Conservation (phyloP, 2,888 invertebrate genomes). For the Emmelina monodactyla region DNA sequence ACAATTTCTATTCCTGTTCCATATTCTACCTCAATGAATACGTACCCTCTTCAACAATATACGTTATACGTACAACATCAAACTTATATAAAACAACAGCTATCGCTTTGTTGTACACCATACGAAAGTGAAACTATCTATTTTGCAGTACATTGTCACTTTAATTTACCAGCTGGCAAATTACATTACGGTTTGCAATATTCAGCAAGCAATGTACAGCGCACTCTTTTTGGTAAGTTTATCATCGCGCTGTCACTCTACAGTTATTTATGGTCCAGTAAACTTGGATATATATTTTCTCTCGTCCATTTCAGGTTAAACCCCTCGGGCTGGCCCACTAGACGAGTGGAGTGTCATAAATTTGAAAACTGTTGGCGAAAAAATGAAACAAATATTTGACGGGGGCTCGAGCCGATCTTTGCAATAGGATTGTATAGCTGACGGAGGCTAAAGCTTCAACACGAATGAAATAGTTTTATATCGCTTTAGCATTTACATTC, state of each 20-base stretch:
- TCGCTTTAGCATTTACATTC: neutral
- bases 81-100: too few species aligned
- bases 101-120: too few species aligned
- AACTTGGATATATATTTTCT: constrained; percentile 65
- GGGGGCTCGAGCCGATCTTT: constrained; percentile 33
- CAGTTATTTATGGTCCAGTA: constrained; percentile 64
- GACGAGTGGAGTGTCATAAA: constrained; percentile 63
- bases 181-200: constrained; percentile 38
- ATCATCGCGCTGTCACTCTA: constrained; percentile 63
- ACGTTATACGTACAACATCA: too few species aligned
- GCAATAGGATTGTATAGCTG: constrained; percentile 27
- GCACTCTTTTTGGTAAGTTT: constrained; percentile 55
- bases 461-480: too few species aligned
- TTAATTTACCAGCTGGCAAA: constrained; percentile 18
- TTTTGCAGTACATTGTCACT: constrained; percentile 9
- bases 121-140: constrained; percentile 24
- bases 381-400: constrained; percentile 55
- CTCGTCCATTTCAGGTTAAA: constrained; percentile 63
- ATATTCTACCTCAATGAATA: too few species aligned
- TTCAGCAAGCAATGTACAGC: constrained; percentile 54
- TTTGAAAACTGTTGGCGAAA: constrained; percentile 61
- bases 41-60: too few species aligned
- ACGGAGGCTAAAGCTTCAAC: constrained; percentile 12
- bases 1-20: too few species aligned
- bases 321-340: constrained; percentile 58